Percentiles rank a stretch among this genome's conserved stretches.
Conservation (phyloP, 1,140 invertebrate species). For the Spodoptera litura region DNA sequence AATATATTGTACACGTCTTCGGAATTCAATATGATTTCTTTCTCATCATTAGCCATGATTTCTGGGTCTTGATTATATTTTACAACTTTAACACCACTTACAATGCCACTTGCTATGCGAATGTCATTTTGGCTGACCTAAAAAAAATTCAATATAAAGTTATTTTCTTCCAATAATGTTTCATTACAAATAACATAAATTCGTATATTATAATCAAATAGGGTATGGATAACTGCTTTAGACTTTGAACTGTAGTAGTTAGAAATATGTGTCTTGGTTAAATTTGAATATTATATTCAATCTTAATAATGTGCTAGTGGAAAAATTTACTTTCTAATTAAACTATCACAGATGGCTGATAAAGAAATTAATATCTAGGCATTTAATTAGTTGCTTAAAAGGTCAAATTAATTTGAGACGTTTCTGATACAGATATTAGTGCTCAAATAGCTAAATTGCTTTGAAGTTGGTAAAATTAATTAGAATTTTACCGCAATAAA, state of each 20-base stretch:
- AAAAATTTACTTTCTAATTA: too few species aligned
- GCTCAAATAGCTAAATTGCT: conserved; percentile 7
- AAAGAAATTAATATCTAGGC: background rate
- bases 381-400: background rate
- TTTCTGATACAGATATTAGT: conserved; percentile 14
- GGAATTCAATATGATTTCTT: conserved; percentile 37
- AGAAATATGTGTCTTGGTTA: too few species aligned
- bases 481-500: conserved; percentile 4
- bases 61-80: conserved; percentile 7
- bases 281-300: too few species aligned
- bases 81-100: conserved; percentile 11
- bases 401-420: background rate
- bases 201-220: too few species aligned
- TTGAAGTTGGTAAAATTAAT: conserved; percentile 15
- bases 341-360: background rate
- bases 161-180: background rate
- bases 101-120: conserved; percentile 37
- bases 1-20: conserved; percentile 48
- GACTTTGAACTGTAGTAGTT: too few species aligned
- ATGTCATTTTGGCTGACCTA: conserved; percentile 38
- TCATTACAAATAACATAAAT: too few species aligned
- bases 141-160: background rate
- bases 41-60: background rate
- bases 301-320: too few species aligned
- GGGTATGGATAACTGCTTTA: too few species aligned